Conservation (phyloP, 2,113 vertebrate species). For the Sitta europaea region DNA sequence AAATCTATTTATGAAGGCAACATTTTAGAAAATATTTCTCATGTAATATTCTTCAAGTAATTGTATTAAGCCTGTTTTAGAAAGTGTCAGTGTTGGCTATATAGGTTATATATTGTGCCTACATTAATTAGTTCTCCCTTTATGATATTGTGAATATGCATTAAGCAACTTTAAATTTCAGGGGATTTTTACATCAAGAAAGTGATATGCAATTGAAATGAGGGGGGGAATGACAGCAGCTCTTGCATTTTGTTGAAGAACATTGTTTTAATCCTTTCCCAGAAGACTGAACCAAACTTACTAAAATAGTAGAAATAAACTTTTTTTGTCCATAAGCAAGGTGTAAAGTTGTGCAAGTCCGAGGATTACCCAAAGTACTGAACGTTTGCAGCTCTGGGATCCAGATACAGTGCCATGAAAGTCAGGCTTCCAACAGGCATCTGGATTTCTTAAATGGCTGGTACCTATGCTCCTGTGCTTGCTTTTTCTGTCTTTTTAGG, state of each 20-base stretch:
- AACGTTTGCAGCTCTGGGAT: neutral
- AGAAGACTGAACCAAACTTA: neutral
- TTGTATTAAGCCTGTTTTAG: neutral
- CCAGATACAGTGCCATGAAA: neutral
- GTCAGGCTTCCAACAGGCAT: neutral
- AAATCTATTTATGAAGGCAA: neutral
- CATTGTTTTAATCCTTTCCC: neutral
- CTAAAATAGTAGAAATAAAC: neutral
- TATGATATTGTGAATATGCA: neutral
- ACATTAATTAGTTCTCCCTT: neutral
- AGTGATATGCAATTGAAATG: neutral
- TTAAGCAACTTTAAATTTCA: neutral
- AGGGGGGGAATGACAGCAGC: neutral
- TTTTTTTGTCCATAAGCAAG: neutral
- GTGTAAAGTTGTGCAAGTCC: neutral
- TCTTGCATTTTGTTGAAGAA: neutral
- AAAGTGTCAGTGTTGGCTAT: neutral
- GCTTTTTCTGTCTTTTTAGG: neutral
- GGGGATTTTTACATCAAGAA: neutral
- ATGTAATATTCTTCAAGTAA: neutral
- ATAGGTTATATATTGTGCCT: neutral
- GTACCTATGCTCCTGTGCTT: rapidly evolving
- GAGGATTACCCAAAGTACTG: neutral
- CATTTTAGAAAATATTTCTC: neutral
- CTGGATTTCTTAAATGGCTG: neutral